Base-by-base conservation (phyloP, 2,797 vertebrate species). In the Limnodromus scolopaceus region DNA sequence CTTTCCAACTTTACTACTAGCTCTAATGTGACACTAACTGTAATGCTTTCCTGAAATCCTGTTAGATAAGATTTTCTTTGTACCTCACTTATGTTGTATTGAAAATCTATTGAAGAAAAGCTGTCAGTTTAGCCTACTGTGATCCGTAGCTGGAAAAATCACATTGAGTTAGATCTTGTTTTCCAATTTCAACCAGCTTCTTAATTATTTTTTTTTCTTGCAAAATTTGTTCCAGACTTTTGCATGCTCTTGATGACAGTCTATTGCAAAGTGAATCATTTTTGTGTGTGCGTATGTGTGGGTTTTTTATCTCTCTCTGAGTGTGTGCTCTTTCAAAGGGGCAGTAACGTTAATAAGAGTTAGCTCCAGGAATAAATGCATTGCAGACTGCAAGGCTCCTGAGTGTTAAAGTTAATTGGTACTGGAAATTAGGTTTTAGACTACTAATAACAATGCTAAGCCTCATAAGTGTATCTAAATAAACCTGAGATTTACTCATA, bases 71-170 rank as follows among this genome's bases (percentile, higher is more conserved):
- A 54, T 78, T 86, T 88, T 71, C 70, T 88, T 81, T 89, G 66
- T 89, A 61, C 41, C 41, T 93, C 28, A 34, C 63, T 92, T 81
- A 51, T 4, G 36, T 72, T 65, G 20, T 89, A 93, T 94, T 92
- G 91, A 89, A 92, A 88, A 95, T 91, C 95, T 86, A 39, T 79
- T 61, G 77, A 81, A 72, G 54, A 72, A 81, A 76, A 89, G 54
- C 54, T 87, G 66, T 76, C 49, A 54, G 46, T 66, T 76, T 82
- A 76, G 34, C 13, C 65, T 34, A 15, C 14, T 11, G 18, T 78
- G 65, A 76, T 87, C 70, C 45, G 27, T 41, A 82, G 54, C 51
- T 71, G 41, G 38, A 5, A 75, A 87, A 92, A 93, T 28, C 5
- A 0, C 49, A 14, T 12, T 38, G 32, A 61, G 16, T 57, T 87